Evolutionary conservation across 2,797 vertebrate species (phyloP), one percentile per base, ranked within the genome.

Genomic region (Nothura maculosa): DNA sequence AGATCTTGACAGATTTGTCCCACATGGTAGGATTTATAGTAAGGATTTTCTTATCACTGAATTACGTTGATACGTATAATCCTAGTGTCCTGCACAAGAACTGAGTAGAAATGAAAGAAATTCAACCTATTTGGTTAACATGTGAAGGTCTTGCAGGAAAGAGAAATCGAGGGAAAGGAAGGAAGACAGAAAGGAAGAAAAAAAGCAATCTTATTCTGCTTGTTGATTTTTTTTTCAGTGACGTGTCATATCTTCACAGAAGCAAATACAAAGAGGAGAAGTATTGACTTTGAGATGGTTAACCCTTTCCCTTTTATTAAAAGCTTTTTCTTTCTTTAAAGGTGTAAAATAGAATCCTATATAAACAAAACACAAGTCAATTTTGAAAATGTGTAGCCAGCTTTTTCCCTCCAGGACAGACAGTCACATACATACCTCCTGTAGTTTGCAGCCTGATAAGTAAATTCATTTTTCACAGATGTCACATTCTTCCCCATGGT

Each of bases 1-100:
- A 97, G 96, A 98, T 96, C 95, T 96, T 97, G 96, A 97, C 96
- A 97, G 95, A 96, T 97, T 96, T 96, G 93, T 97, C 94, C 96
- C 92, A 94, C 81, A 42, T 96, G 96, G 94, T 95, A 90, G 91
- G 96, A 97, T 97, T 98, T 98, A 97, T 97, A 94, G 89, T 94
- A 94, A 94, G 94, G 96, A 97, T 96, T 97, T 96, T 93, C 94
- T 97, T 96, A 94, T 97, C 94, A 63, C 69, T 91, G 88, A 95
- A 94, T 96, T 94, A 93, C 82, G 73, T 89, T 94, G 91, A 91
- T 92, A 95, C 87, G 81, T 86, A 96, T 95, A 93, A 92, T 92
- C 93, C 87, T 85, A 64, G 89, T 75, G 94, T 93, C 85, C 89
- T 93, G 87, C 79, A 91, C 85, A 84, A 95, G 91, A 92, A 81